Evolutionary conservation across 2,888 invertebrate species (phyloP), one percentile per base, ranked within the genome.

Genomic region (Temnothorax rugatulus): DNA sequence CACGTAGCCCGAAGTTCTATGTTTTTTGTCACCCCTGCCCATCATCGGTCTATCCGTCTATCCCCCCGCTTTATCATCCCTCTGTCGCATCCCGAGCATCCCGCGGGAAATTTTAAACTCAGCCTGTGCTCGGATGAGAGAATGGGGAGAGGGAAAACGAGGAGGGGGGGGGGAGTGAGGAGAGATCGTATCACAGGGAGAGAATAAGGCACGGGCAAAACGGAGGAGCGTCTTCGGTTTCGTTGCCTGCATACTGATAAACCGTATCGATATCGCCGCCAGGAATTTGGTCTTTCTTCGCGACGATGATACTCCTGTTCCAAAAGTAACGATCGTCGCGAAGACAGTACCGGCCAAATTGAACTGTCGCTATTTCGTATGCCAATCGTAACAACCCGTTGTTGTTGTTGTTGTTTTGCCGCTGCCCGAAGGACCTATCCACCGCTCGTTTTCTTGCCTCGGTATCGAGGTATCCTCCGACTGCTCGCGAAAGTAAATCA

Each of bases 71-170:
- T 79, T 77, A 83, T 89, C 81, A 76, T 21, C 64, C 71, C 41
- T 21, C 25, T 68, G n/a, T 41, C 34, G 41, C 75, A 29, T 29
- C 29, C 29, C 29, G 47, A 57, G 54, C 59, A 82, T 89, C 89
- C 87, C 89, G 29, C 90, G 89, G 90, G 90, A 89, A 89, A 90
- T 89, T 89, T 89, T 89, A 90, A 90, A 89, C 90, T 84, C 84
- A 82, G 86, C 59, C 79, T 41, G 34, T 34, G 54, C 54, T 3
- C 34, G 50, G 8, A 18, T 21, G 44, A 73, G 21, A 34, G 1
- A 79, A 34, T 4, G 54, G 29, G 13, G 29, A 34, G 54, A 59
- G 21, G 21, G 44, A 57, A 44, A 71, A 44, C n/a, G 34, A 9
- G 29, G 29, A 34, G 71, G 34, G 54, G 21, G 13, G 21, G n/a